Percentiles rank a stretch among this genome's conserved stretches.
phyloP scores from a whole-genome alignment of 2,888 invertebrate genomes.

The Nomada fucata region DNA sequence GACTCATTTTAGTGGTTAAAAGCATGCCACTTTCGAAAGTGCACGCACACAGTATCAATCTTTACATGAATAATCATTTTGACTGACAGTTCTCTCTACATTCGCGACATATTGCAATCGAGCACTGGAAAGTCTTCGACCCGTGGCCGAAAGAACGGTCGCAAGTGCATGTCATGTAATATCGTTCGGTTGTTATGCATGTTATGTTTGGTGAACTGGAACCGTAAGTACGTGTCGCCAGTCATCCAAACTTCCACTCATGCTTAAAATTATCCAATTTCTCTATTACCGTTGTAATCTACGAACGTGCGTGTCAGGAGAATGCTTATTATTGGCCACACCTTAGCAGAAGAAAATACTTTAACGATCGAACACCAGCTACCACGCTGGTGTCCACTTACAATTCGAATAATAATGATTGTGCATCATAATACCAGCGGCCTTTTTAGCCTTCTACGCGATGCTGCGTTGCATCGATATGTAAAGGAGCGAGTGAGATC shows the following conservation, averaged over 20 bases:
- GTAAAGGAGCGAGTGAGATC: constrained; percentile 2
- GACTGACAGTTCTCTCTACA: constrained; percentile 20
- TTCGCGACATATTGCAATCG: constrained; percentile 25
- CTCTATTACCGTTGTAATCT: constrained; percentile 39
- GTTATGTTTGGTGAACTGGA: constrained; percentile 51
- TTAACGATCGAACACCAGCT: constrained; percentile 27
- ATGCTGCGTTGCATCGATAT: background rate
- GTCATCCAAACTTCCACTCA: constrained; percentile 47
- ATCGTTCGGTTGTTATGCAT: constrained; percentile 27
- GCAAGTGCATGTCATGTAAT: constrained; percentile 30
- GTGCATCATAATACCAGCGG: constrained; percentile 19
- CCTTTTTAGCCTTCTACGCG: background rate
- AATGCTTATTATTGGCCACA: constrained; percentile 54
- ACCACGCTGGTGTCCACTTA: constrained; percentile 19
- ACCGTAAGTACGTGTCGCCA: constrained; percentile 44
- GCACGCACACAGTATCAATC: background rate
- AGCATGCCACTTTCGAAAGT: constrained; percentile 25
- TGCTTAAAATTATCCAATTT: constrained; percentile 61
- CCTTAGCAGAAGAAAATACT: constrained; percentile 50
- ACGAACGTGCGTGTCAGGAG: constrained; percentile 24
- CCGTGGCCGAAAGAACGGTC: constrained; percentile 9
- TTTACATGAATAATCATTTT: background rate
- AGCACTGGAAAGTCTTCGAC: constrained; percentile 28
- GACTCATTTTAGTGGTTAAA: constrained; percentile 8
- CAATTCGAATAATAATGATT: constrained; percentile 24